phyloP scores from a whole-genome alignment of 1,140 invertebrate species.

The Temnothorax curvispinosus region DNA sequence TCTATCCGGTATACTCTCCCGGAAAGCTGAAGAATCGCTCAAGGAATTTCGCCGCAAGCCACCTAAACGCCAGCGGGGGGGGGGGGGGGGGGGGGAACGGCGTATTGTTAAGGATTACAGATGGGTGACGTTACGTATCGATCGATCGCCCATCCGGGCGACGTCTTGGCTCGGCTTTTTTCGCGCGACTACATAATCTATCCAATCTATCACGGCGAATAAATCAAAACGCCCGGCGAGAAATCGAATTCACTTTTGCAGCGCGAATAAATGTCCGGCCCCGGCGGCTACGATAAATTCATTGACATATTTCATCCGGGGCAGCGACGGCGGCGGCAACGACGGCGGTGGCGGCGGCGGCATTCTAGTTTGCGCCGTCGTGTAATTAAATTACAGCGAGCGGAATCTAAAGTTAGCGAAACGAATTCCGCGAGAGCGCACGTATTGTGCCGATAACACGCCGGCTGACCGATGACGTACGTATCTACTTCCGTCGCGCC shows the following conservation, averaged over 20 bases:
- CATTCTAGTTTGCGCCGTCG: slow-evolving; percentile 53
- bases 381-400: slow-evolving; percentile 57
- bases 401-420: slow-evolving; percentile 60
- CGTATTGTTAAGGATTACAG: slow-evolving; percentile 51
- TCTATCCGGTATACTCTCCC: neutral
- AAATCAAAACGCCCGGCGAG: slow-evolving; percentile 61
- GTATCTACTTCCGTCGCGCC: slow-evolving; percentile 44
- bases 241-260: slow-evolving; percentile 63
- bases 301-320: slow-evolving; percentile 60
- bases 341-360: neutral
- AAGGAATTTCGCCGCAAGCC: slow-evolving; percentile 9
- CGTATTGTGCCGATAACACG: slow-evolving; percentile 52
- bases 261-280: slow-evolving; percentile 57
- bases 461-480: slow-evolving; percentile 53
- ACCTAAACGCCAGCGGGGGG: neutral
- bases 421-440: slow-evolving; percentile 49
- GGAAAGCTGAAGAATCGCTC: slow-evolving; percentile 3
- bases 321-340: neutral
- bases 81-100: neutral
- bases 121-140: slow-evolving; percentile 47
- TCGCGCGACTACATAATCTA: slow-evolving; percentile 59
- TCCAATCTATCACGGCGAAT: slow-evolving; percentile 61
- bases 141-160: slow-evolving; percentile 56
- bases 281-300: slow-evolving; percentile 57
- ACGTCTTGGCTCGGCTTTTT: slow-evolving; percentile 61